These are phyloP conservation scores for Argopecten irradians DNA, from an alignment of 1,140 invertebrate species.

Conservation along the genomic window DNA sequence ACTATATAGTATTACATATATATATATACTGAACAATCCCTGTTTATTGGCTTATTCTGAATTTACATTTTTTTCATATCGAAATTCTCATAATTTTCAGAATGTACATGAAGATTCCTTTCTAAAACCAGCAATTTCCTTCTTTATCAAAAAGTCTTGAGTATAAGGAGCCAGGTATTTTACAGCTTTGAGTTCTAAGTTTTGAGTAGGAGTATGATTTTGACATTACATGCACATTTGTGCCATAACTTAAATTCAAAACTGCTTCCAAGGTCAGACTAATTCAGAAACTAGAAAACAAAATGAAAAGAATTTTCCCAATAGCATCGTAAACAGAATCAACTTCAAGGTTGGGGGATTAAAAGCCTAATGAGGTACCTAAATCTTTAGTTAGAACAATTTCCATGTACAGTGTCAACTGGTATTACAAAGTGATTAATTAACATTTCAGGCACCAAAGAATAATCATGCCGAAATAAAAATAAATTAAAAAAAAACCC, in stretches of 20 bases:
- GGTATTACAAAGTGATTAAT: background rate
- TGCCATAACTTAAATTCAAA: background rate
- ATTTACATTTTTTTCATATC: no score
- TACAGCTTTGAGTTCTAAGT: background rate
- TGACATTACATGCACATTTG: background rate
- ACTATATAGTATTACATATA: no score
- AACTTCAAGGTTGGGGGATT: background rate
- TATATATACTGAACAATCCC: no score
- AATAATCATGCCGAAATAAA: no score
- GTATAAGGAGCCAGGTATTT: no score
- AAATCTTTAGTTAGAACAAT: background rate
- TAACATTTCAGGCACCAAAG: no score
- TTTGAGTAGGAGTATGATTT: conserved; percentile 3
- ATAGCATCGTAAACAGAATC: background rate
- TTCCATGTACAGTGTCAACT: background rate
- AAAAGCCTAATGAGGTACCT: background rate
- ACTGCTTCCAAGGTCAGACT: background rate
- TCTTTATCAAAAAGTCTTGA: no score
- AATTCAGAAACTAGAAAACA: background rate
- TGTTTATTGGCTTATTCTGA: no score
- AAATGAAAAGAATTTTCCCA: background rate
- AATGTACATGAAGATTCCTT: no score
- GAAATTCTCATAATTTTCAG: no score
- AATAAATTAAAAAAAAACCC: no score
- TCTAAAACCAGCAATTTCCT: no score